Evolutionary conservation across 2,113 vertebrate genomes (phyloP).

Genomic region (Balaeniceps rex): DNA sequence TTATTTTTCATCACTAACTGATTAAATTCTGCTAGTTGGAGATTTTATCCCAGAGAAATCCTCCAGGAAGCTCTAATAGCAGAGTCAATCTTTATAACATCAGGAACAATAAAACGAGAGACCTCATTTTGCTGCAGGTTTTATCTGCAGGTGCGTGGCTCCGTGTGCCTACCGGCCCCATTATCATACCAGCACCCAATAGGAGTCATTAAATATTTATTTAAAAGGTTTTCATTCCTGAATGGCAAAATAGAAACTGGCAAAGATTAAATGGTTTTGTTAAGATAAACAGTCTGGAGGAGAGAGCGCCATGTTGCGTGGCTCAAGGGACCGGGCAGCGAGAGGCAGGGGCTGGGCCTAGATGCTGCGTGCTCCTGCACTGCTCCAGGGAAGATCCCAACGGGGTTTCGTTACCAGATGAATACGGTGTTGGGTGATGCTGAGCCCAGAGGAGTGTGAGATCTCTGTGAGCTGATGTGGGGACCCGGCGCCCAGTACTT

Average conservation of each 20-base stretch:
- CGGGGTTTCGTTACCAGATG: not conserved
- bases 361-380: not conserved
- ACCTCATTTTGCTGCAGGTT: not conserved
- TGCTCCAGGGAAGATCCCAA: not conserved
- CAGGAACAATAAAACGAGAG: not conserved
- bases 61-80: slow-evolving; percentile 22
- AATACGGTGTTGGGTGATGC: not conserved
- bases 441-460: not conserved
- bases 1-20: not conserved
- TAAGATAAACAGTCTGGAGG: not conserved
- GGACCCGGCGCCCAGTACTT: not conserved
- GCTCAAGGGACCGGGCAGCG: not conserved
- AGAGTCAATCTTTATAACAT: slow-evolving; percentile 43
- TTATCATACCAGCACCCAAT: not conserved
- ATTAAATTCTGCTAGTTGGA: not conserved
- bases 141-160: not conserved
- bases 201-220: slow-evolving; percentile 15
- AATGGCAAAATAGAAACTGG: not conserved
- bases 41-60: not conserved
- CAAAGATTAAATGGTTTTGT: not conserved
- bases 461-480: accelerated
- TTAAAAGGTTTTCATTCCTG: not conserved
- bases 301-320: accelerated
- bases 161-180: not conserved
- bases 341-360: not conserved